Evolutionary conservation across 2,797 vertebrate species (phyloP).

Genomic region (Hippocampus kuda): DNA sequence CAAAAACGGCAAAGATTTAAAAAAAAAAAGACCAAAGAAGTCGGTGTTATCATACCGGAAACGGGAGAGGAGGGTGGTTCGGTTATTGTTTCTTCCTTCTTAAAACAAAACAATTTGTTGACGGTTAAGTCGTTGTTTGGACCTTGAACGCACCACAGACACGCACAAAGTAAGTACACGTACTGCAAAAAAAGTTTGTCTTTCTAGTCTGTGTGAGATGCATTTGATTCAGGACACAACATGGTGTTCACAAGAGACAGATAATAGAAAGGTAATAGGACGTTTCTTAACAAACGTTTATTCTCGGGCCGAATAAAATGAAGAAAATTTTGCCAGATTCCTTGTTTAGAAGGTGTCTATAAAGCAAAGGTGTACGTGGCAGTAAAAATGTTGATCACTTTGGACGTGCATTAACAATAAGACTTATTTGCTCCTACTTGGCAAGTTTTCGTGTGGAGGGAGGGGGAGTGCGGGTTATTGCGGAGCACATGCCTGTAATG

Average conservation of each 20-base stretch:
- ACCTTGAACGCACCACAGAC: slow-evolving; percentile 2
- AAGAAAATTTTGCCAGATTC: neutral
- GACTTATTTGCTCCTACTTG: neutral
- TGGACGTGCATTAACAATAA: neutral
- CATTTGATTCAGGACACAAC: neutral
- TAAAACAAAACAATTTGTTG: neutral
- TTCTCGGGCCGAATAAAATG: neutral
- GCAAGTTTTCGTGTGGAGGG: neutral
- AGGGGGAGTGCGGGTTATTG: neutral
- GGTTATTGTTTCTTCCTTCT: slow-evolving; percentile 1
- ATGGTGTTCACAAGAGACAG: neutral
- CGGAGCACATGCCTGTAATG: neutral
- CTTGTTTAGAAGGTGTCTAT: neutral
- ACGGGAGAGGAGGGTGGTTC: slow-evolving; percentile 2
- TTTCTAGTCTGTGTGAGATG: neutral
- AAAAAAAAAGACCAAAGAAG: neutral
- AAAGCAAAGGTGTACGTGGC: neutral
- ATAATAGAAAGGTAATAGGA: slow-evolving; percentile 8
- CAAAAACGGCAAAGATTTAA: neutral
- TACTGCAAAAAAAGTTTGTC: slow-evolving; percentile 1
- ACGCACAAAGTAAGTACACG: slow-evolving; percentile 1
- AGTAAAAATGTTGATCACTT: neutral
- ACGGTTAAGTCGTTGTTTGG: slow-evolving; percentile 6
- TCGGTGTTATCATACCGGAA: neutral
- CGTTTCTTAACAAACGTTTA: slow-evolving; percentile 1